Evolutionary conservation across 2,888 invertebrate species (phyloP), one percentile per base, ranked within the genome.

Genomic region (Myopa tessellatipennis): DNA sequence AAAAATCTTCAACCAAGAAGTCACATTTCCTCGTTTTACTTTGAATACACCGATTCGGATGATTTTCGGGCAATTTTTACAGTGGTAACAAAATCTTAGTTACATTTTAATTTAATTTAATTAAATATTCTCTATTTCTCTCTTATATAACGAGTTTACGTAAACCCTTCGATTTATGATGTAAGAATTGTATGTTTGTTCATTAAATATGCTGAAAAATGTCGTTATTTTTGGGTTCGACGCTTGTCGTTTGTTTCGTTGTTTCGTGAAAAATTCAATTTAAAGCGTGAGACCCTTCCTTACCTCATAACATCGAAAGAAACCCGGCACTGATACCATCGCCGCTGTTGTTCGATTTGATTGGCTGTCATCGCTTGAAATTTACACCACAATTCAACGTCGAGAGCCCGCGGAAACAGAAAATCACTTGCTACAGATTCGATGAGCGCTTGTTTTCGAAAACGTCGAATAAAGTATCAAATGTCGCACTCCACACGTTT

Each of bases 281-380:
- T 69, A 50, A 71, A 36, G 55, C 36, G 63, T 63, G 63, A 36
- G 63, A 34, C 34, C 12, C 45, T 45, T 45, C 7, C 8, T 63
- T 63, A 36, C 34, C n/a, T 8, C 12, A 58, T n/a, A 65, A n/a
- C 73, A 73, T 58, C 60, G 60, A 73, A 14, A 26, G 61, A 8
- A 26, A 26, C 26, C 26, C 26, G 26, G 26, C 26, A 26, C 26
- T 45, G 45, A 45, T 45, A 45, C 45, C 45, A 34, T 50, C 40
- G 55, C 38, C n/a, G 40, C 55, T 71, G 58, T 38, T 63, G 63
- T 77, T 58, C 58, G 45, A 69, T 69, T 74, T 74, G 74, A 77
- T 38, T 58, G 69, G 60, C 52, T 77, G 77, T 77, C 77, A 74
- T 68, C 77, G 74, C 63, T 77, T 74, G 74, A 77, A 77, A 74